Base-by-base conservation (phyloP, 2,113 vertebrate species). In the Scophthalmus maximus region DNA sequence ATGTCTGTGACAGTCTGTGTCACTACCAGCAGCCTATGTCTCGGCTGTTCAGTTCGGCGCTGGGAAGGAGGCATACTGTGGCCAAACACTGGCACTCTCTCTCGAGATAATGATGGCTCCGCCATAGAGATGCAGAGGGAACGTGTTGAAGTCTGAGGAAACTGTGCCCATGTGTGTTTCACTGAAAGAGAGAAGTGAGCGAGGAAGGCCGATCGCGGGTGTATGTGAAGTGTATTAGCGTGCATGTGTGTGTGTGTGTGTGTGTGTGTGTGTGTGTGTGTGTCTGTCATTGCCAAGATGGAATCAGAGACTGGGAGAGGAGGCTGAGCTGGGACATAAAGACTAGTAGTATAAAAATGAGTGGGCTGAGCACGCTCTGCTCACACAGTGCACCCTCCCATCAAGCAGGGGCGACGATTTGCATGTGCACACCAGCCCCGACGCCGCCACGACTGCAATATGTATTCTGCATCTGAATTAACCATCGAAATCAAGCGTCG, bases 1-100 rank as follows among this genome's bases (percentile, higher is more conserved):
- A 89, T 89, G 92, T 86, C 92, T 91, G 76, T 89, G 90, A 92
- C 85, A 92, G 90, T 88, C 83, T n/a, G 85, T 93, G 93, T 92
- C 92, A 92, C 85, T 81, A 83, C 46, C 85, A 81, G 92, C 89
- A 89, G 91, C 87, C 87, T 78, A 78, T 87, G 90, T 90, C 88
- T 93, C 81, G 81, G 86, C 87, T 85, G 83, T 78, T 87, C 78
- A 77, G 80, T 87, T 86, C 79, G 84, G 70, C 78, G 25, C 78
- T 52, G 81, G 76, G 87, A 86, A 86, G 87, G 66, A 91, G 87
- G 89, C 89, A 68, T 55, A 88, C 73, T 89, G 91, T 82, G 89
- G 91, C 90, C 89, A 87, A 92, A 89, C 83, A 87, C 86, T 83
- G 87, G 87, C 87, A 88, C 86, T 88, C 88, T 79, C 30, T 32